Conservation (phyloP, 2,113 vertebrate genomes). For the Cyanocitta stelleri region DNA sequence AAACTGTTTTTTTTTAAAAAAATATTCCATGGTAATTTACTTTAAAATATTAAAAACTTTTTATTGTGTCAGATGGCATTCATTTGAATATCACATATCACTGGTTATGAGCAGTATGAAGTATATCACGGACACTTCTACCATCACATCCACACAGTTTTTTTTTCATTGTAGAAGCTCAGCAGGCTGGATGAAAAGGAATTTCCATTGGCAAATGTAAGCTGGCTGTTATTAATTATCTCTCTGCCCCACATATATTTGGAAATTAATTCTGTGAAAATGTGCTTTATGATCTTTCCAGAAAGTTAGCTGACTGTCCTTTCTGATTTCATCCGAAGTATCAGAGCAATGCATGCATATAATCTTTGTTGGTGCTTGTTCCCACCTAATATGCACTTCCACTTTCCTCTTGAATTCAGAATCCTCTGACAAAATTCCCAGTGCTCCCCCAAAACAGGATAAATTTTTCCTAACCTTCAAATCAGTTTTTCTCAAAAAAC, state of each 20-base stretch:
- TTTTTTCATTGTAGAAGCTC: neutral
- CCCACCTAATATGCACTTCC: neutral
- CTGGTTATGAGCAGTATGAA: neutral
- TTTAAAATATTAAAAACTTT: neutral
- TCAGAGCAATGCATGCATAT: neutral
- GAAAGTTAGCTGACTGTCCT: neutral
- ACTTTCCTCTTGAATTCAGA: neutral
- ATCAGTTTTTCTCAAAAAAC: neutral
- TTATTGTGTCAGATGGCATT: neutral
- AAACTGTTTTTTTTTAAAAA: neutral
- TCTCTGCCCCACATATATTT: neutral
- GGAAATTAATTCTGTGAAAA: neutral
- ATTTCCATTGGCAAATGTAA: neutral
- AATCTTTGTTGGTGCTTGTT: neutral
- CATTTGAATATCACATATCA: rapidly evolving
- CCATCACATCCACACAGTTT: neutral
- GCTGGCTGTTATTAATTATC: neutral
- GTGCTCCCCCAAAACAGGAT: neutral
- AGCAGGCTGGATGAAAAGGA: neutral
- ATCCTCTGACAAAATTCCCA: neutral
- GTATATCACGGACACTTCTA: neutral
- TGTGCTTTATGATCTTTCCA: neutral
- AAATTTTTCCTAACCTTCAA: neutral
- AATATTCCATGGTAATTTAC: neutral
- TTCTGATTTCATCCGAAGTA: neutral